A percentile compares a stretch with the other conserved stretches of the same genome.
These are phyloP conservation scores for Cryptotermes secundus DNA, from an alignment of 1,140 invertebrate species.

Conservation along the genomic window DNA sequence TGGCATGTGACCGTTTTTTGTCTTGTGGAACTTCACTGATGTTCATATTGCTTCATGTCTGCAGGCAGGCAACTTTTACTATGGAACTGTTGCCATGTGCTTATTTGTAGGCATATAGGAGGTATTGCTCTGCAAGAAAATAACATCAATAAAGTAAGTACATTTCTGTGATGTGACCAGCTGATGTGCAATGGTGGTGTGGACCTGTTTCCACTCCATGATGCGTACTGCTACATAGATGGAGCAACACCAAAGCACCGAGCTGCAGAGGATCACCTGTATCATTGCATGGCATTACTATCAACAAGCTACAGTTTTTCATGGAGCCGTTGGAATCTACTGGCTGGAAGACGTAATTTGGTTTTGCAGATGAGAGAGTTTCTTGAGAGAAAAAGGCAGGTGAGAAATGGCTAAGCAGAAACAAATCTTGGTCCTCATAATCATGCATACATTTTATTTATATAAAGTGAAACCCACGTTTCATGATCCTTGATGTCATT, in stretches of 20 bases:
- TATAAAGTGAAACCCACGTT: too few relatives aligned
- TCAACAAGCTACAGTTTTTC: slow-evolving; percentile 76
- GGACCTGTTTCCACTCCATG: slow-evolving; percentile 85
- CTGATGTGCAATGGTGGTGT: slow-evolving; percentile 72
- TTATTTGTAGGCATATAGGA: too few relatives aligned
- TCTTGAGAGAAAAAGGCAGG: slow-evolving; percentile 59
- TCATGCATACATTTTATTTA: too few relatives aligned
- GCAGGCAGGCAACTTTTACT: too few relatives aligned
- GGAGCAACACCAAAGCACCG: slow-evolving; percentile 70
- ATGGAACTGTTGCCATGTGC: too few relatives aligned
- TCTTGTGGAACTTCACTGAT: too few relatives aligned
- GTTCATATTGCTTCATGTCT: too few relatives aligned
- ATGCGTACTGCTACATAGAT: slow-evolving; percentile 81
- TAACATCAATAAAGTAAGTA: too few relatives aligned
- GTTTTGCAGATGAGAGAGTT: slow-evolving; percentile 72
- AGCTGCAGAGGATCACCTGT: slow-evolving; percentile 74
- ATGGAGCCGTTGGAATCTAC: slow-evolving; percentile 85
- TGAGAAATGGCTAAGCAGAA: slow-evolving; percentile 34
- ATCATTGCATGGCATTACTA: slow-evolving; percentile 78
- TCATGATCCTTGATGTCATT: too few relatives aligned
- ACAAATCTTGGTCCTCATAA: too few relatives aligned
- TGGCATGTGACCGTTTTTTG: too few relatives aligned
- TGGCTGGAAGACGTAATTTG: slow-evolving; percentile 63
- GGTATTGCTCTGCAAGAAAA: too few relatives aligned
- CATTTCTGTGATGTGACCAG: slow-evolving; percentile 48